Evolutionary conservation across 2,113 vertebrate genomes (phyloP), one percentile per base, ranked within the genome.

Genomic region (Cricetomys ansorgei): DNA sequence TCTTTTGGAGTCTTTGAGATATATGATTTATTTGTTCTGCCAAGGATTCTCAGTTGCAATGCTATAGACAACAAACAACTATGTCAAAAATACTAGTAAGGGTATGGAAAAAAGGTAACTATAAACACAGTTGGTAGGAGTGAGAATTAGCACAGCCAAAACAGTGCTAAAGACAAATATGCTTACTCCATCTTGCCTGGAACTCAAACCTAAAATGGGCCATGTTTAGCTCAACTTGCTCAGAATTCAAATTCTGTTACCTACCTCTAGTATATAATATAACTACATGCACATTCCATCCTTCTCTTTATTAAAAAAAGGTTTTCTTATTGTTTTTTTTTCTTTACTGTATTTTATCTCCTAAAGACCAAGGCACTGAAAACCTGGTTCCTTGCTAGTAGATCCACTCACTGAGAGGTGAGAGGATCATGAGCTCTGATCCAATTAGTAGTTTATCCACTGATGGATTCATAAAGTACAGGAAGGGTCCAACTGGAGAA

Each of bases 241-340:
- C 50, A 94, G 69, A 94, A 95, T 31, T 43, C 45, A 94, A 96
- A 94, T n/a, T 7, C 59, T 76, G 34, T 88, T 83, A 81, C 16
- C 94, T 87, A 83, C 29, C 96, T 96, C 95, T 55, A 85, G 59
- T 7, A 84, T 85, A 88, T 62, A 55, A 84, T 85, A 88, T 62
- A 55, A 55, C 62, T 75, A 92, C 53, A 81, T 91, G 9, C 77
- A 75, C 37, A 62, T 55, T 10, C 21, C 77, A 86, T 83, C 4
- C 55, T 23, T 10, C 29, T 91, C 70, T 88, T 31, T 70, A 27
- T 92, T 95, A 94, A 86, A 88, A 88, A 55, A 31, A 6, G 21
- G 84, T 94, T 94, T 87, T 89, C 89, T 91, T 76, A 48, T n/a
- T 64, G 23, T 48, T 87, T 45, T 17, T 72, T 83, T 73, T 57